Evolutionary conservation across 2,113 vertebrate species (phyloP), one percentile per base, ranked within the genome.

Genomic region (Leuciscus idus): DNA sequence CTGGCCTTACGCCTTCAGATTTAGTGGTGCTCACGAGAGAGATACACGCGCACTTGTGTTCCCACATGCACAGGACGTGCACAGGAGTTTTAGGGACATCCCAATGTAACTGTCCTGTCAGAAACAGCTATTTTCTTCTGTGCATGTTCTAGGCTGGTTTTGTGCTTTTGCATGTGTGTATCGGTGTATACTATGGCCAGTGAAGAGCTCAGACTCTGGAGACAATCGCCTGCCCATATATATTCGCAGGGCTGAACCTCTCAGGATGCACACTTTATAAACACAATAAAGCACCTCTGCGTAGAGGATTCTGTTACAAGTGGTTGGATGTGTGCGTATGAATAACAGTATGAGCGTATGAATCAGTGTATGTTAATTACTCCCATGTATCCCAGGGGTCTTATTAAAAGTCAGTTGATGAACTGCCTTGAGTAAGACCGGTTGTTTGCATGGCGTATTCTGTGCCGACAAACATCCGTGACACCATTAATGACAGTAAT

Each of bases 231-330:
- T 46, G 64, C 50, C 57, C 15, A 66, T 78, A 75, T 78, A 75
- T 84, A 61, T 12, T 33, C 39, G 13, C 48, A 61, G 66, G 83
- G 28, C 59, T 83, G 66, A 79, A 50, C 36, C 79, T 84, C 85
- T 88, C 89, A 88, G 87, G 89, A 88, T 87, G 21, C 43, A 85
- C 62, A 64, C 70, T 82, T 81, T 30, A 81, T 85, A 76, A 83
- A 73, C 70, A 76, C 78, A 88, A 19, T 66, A 83, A 78, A 73
- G 64, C 77, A 80, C 68, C 84, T 88, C 48, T 84, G 52, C 28
- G 76, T 78, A 78, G 68, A 33, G 87, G 61, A 87, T 50, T 66
- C 77, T 87, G 74, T 73, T 86, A 83, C 46, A 62, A 81, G 75
- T 81, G 46, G 28, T 55, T 39, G 83, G 36, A 70, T 76, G 64